Evolutionary conservation across 2,888 invertebrate species (phyloP), one percentile per base, ranked within the genome.

Genomic region (Aporophyla nigra): DNA sequence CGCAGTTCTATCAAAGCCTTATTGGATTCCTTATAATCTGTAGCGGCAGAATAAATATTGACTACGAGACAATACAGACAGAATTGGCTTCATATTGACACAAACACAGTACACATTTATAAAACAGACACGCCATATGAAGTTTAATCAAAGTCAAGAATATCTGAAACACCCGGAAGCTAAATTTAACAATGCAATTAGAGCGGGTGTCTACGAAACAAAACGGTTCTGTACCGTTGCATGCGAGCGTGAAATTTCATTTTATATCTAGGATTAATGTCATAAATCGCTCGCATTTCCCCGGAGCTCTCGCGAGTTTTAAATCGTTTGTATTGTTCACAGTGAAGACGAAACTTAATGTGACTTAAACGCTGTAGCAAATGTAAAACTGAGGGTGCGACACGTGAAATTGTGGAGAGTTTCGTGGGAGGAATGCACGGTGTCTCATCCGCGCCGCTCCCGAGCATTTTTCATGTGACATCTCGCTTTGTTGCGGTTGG

Each of bases 401-500:
- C 92, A 94, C 92, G 93, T 94, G 92, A 93, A 94, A 94, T 92
- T 93, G 93, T 94, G 88, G 90, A 86, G 79, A 89, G 93, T 92
- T 91, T 88, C 91, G 90, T 87, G 87, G 90, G 91, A 92, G 94
- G 95, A 95, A 96, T 96, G 96, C 93, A 93, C 92, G 92, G 90
- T 89, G 93, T 92, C 94, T 93, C 94, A 92, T 93, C 92, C 93
- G 88, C 89, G 87, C 90, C 87, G 93, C 90, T 91, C 89, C 89
- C 91, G 90, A 92, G 93, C 93, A 96, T 96, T 96, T 96, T 96
- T 96, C 96, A 96, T 92, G 95, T 94, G 96, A 96, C 96, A 95
- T 95, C 94, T 94, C 96, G 95, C 96, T 96, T 96, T 96, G 96
- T 96, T 95, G 95, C 90, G 96, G 96, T 95, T 91, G 94, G 93